A percentile compares a stretch with the other conserved stretches of the same genome.
phyloP scores from a whole-genome alignment of 2,888 invertebrate genomes.

The Melinopterus prodromus region DNA sequence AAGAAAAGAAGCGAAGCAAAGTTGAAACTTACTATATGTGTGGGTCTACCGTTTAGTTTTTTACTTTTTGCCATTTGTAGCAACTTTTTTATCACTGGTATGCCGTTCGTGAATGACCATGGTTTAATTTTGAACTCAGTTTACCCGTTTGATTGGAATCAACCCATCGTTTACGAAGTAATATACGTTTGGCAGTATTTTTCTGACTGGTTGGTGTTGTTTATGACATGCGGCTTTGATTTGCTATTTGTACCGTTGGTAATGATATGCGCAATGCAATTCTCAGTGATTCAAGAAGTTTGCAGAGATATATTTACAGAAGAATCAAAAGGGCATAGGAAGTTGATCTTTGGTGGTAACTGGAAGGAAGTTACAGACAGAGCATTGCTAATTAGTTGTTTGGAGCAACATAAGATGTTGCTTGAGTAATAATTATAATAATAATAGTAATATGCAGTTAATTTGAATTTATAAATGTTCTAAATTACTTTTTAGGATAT shows the following conservation, averaged over 20 bases:
- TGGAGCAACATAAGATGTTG: slow-evolving; percentile 42
- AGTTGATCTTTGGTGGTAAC: slow-evolving; percentile 22
- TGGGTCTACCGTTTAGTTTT: background rate
- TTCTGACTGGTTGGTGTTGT: slow-evolving; percentile 33
- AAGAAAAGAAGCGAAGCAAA: background rate
- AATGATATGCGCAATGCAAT: slow-evolving; percentile 30
- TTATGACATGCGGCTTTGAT: slow-evolving; percentile 31
- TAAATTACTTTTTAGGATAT: slow-evolving; percentile 35
- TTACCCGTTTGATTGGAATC: slow-evolving; percentile 39
- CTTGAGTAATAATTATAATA: too few species aligned
- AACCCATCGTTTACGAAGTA: slow-evolving; percentile 40
- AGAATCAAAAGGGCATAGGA: slow-evolving; percentile 21
- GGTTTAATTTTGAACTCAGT: slow-evolving; percentile 36
- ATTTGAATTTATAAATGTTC: background rate
- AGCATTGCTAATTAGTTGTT: slow-evolving; percentile 37
- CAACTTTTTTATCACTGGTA: slow-evolving; percentile 28
- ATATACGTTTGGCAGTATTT: slow-evolving; percentile 40
- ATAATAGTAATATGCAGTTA: too few species aligned
- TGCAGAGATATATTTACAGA: slow-evolving; percentile 30
- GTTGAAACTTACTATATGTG: background rate
- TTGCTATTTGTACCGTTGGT: slow-evolving; percentile 33
- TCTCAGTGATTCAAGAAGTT: slow-evolving; percentile 40
- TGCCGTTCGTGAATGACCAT: slow-evolving; percentile 29
- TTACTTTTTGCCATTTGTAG: background rate
- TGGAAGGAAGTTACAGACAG: slow-evolving; percentile 26